Base-by-base conservation (phyloP, 2,113 vertebrate species). In the Amphiprion ocellaris region DNA sequence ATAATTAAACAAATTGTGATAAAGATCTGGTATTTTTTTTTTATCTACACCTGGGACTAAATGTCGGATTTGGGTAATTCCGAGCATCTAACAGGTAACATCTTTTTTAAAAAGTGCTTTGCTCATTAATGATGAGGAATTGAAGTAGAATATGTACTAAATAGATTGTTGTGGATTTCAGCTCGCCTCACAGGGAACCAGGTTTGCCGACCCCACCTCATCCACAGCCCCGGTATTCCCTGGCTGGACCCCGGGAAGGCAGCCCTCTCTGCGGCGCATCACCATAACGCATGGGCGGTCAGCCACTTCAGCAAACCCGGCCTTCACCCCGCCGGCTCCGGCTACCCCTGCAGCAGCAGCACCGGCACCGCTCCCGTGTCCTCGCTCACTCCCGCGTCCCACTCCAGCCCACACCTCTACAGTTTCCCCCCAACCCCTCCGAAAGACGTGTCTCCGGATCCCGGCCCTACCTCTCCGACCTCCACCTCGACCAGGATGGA, bases 211-310 rank as follows among this genome's bases (percentile, higher is more conserved):
- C 97, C 98, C 59, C 98, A 99, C 93, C 96, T 99, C 88, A 95
- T 99, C 77, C 98, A 98, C 95, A 99, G 97, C 85, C 97, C 98
- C 3, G 97, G 97, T 0, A 94, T 99, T 79, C 96, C 98, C 56
- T 99, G 98, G 98, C 93, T 99, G 90, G 98, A 99, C 77, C 96
- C 97, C 70, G 96, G 98, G 64, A 99, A 99, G 90, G 97, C 97
- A 24, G 97, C 98, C 12, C 96, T 99, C 39, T 97, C 97, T 0
- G 97, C 98, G 0, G 95, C 96, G 1, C 95, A 96, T 17, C 96
- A 96, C 54, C 98, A 99, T 37, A 99, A 98, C 91, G 97, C 98
- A 78, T 99, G 98, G 98, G 97, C 97, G 82, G 98, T 99, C 89
- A 97, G 95, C 90, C 98, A 98, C 81, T 99, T 99, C 94, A 95